Base-by-base conservation (phyloP, 2,888 invertebrate genomes). In the Machimus atricapillus region DNA sequence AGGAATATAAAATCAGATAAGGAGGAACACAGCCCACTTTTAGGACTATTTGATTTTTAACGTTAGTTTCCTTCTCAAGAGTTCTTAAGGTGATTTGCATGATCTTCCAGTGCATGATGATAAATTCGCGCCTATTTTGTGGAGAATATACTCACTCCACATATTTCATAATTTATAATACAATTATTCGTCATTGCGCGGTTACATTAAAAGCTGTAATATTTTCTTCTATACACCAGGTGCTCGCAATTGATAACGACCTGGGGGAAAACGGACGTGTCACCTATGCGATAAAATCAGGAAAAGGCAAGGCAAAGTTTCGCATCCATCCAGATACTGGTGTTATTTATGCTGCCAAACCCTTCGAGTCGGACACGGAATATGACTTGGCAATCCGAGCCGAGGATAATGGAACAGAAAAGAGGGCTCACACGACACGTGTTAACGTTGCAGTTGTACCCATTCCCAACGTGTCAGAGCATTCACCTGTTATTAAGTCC, bases 191-290 rank as follows among this genome's bases (percentile, higher is more conserved):
- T 16, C 52, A n/a, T n/a, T n/a, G 6, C n/a, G 7, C n/a, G 52
- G 16, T 52, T 52, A n/a, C n/a, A 52, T 52, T 52, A 52, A n/a
- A 16, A n/a, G 4, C n/a, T 52, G 5, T 7, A 52, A 19, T 8
- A 52, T 52, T n/a, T n/a, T 52, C n/a, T 52, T 19, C 8, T 8
- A 5, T 52, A 52, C 88, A 87, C 82, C 93, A 96, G 95, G 96
- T 98, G 89, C 93, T 96, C 89, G 98, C 98, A 16, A 94, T 95
- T 89, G 98, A 98, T 93, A 94, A 94, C 89, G 98, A 98, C 92
- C 93, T 94, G 86, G 97, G 97, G 9, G 94, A 94, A 89, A 98
- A 98, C 93, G 97, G 97, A 86, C 94, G 95, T 89, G 95, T 98
- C 89, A 95, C 95, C 31, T 98, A 98, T 94, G 95, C 96, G 90